Conservation (phyloP, 2,113 vertebrate species). For the Hystrix brachyura region DNA sequence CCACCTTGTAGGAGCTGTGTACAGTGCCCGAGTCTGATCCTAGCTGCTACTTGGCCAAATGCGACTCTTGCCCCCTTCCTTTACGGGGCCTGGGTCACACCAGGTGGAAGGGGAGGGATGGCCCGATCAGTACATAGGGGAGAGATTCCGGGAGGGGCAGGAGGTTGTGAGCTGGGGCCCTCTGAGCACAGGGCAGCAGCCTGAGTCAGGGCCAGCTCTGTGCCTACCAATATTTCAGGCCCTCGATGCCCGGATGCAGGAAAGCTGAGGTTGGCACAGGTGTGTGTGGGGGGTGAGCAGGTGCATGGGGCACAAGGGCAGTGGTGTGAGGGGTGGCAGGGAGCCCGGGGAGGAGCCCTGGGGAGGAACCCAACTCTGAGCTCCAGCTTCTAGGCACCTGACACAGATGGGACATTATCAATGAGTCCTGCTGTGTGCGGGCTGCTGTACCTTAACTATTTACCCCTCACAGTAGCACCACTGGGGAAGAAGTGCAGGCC, state of each 20-base stretch:
- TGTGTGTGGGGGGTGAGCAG: not conserved
- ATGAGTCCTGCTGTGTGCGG: not conserved
- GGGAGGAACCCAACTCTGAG: too few species aligned
- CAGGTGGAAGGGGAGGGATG: not conserved
- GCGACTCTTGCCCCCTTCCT: not conserved
- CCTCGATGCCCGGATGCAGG: not conserved
- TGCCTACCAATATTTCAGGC: not conserved
- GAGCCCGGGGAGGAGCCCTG: not conserved
- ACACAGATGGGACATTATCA: not conserved
- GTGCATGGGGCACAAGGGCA: not conserved
- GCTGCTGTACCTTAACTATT: accelerated
- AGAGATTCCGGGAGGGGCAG: not conserved
- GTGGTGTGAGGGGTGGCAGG: not conserved
- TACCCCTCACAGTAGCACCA: not conserved
- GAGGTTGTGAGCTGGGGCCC: not conserved
- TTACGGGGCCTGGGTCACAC: not conserved
- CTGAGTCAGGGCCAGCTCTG: not conserved
- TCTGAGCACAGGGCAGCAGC: not conserved
- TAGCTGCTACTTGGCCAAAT: not conserved
- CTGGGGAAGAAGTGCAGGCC: not conserved
- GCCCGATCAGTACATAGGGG: not conserved
- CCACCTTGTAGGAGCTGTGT: accelerated
- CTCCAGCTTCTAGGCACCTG: not conserved
- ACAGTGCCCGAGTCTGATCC: too few species aligned
- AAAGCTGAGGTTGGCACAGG: not conserved